Conservation (phyloP, 1,140 invertebrate genomes). For the Rhagoletis zephyria region DNA sequence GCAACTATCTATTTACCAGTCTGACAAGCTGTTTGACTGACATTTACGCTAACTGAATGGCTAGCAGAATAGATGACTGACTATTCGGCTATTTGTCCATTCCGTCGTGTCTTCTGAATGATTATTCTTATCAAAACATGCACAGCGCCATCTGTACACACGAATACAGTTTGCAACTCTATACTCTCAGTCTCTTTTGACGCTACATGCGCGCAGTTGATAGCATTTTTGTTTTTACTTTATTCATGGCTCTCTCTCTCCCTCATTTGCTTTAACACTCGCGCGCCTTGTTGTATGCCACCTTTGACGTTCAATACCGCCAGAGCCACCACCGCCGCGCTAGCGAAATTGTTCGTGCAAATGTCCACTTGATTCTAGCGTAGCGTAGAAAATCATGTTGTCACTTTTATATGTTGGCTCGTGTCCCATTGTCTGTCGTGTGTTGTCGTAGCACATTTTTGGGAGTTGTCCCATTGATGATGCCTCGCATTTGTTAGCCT, state of each 20-base stretch:
- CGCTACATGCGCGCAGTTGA: neutral
- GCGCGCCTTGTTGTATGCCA: too few relatives aligned
- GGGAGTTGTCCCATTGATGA: constrained; percentile 51
- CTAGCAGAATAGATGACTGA: too few relatives aligned
- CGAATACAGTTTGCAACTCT: neutral
- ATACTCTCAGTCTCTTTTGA: neutral
- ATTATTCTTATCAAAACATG: neutral
- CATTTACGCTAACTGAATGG: neutral
- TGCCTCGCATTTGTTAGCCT: constrained; percentile 31
- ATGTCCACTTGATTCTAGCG: constrained; percentile 33
- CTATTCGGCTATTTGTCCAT: too few relatives aligned
- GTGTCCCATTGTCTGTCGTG: constrained; percentile 28
- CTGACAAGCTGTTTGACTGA: constrained; percentile 1
- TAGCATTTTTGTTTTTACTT: neutral
- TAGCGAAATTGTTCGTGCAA: neutral
- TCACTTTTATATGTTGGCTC: neutral
- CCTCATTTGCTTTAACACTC: neutral
- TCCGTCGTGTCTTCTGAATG: neutral
- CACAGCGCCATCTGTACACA: neutral
- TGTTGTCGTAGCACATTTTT: constrained; percentile 27
- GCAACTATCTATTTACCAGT: neutral
- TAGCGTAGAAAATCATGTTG: constrained; percentile 43
- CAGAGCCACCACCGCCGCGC: neutral
- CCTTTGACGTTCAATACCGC: too few relatives aligned
- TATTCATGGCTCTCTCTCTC: neutral